phyloP scores from a whole-genome alignment of 2,888 invertebrate species.

The Drosophila anceps region DNA sequence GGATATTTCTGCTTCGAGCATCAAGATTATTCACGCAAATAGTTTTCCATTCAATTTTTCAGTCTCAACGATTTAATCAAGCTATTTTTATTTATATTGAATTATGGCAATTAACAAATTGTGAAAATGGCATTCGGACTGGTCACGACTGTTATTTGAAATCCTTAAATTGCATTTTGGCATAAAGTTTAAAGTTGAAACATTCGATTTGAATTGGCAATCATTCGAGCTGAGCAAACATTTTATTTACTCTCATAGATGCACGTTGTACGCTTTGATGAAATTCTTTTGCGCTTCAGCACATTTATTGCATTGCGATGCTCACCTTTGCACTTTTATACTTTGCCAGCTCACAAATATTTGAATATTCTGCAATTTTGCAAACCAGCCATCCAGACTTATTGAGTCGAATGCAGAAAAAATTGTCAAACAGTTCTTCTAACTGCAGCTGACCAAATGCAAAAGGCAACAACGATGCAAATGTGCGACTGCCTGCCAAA shows the following conservation, averaged over 20 bases:
- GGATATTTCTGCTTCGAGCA: background rate
- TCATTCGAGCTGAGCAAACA: background rate
- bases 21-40: background rate
- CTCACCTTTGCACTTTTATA: constrained; percentile 13
- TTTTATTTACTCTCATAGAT: constrained; percentile 2
- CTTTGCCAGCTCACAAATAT: constrained; percentile 33
- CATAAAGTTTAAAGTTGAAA: background rate
- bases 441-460: constrained; percentile 20
- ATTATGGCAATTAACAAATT: background rate
- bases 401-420: constrained; percentile 19
- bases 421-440: background rate
- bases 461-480: constrained; percentile 5
- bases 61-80: background rate
- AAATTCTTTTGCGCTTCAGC: constrained; percentile 7
- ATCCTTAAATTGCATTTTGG: background rate
- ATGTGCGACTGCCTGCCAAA: constrained; percentile 29
- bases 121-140: background rate
- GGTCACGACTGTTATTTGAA: background rate
- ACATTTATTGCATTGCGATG: constrained; percentile 34
- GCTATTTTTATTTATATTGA: background rate
- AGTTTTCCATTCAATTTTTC: background rate
- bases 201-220: background rate
- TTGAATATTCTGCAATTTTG: constrained; percentile 34
- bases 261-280: background rate
- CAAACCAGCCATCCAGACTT: constrained; percentile 17